Conservation (phyloP, 2,888 invertebrate species). For the Ichneumoninae sp. region DNA sequence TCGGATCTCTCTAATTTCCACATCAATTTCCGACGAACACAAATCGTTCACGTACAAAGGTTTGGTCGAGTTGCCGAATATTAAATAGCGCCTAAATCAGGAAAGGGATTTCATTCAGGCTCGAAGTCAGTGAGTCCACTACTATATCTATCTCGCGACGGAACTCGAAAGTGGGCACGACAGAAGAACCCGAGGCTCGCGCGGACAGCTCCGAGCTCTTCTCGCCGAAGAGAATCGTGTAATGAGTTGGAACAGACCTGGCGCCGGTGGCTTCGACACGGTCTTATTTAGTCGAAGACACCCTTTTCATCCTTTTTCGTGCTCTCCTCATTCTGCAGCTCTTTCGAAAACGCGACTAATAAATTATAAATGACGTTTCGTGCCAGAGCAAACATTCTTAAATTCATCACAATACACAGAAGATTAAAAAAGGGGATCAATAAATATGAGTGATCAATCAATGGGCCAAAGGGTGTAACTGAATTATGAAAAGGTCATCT, state of each 20-base stretch:
- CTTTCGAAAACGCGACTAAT: slow-evolving; percentile 18
- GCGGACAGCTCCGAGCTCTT: slow-evolving; percentile 66
- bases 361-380: slow-evolving; percentile 26
- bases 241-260: slow-evolving; percentile 80
- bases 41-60: not conserved
- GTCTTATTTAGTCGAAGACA: slow-evolving; percentile 75
- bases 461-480: slow-evolving; percentile 51
- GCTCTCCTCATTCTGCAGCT: slow-evolving; percentile 39
- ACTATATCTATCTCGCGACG: slow-evolving; percentile 27
- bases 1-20: slow-evolving; percentile 45
- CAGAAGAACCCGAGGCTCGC: slow-evolving; percentile 28
- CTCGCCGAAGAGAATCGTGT: slow-evolving; percentile 80
- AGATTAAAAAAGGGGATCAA: slow-evolving; percentile 6
- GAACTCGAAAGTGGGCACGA: slow-evolving; percentile 37
- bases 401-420: not conserved
- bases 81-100: not conserved
- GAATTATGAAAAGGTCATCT: slow-evolving; percentile 74
- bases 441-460: slow-evolving; percentile 27
- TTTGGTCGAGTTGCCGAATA: slow-evolving; percentile 19
- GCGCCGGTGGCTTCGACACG: slow-evolving; percentile 81
- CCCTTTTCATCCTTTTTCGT: slow-evolving; percentile 70
- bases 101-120: slow-evolving; percentile 36
- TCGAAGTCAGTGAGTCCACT: slow-evolving; percentile 5
- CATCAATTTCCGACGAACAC: slow-evolving; percentile 12
- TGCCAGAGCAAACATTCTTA: not conserved